phyloP scores from a whole-genome alignment of 2,888 invertebrate species.

The Gastrophysa polygoni region DNA sequence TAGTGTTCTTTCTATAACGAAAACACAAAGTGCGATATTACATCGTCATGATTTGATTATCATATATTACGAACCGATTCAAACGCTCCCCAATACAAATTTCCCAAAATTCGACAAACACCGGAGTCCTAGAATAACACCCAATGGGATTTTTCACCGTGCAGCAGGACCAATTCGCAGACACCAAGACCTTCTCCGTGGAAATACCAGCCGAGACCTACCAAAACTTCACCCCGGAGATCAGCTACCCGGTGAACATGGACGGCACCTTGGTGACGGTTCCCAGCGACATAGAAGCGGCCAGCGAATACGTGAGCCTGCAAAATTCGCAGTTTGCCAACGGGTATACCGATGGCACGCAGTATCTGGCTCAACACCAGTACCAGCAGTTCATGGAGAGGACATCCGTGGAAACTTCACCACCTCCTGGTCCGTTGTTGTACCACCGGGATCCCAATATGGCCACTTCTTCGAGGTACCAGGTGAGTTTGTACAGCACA shows the following conservation, averaged over 20 bases:
- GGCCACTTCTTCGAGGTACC: slow-evolving; percentile 63
- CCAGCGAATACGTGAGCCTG: slow-evolving; percentile 66
- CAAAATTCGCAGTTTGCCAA: slow-evolving; percentile 64
- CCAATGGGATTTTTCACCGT: too few species aligned
- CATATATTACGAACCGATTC: too few species aligned
- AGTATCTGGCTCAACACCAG: slow-evolving; percentile 48
- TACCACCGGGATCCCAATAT: slow-evolving; percentile 70
- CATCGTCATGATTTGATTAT: too few species aligned
- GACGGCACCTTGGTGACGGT: slow-evolving; percentile 31
- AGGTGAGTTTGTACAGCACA: too few species aligned
- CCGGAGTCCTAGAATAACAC: too few species aligned
- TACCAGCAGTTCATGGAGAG: slow-evolving; percentile 45
- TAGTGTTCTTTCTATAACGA: too few species aligned
- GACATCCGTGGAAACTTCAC: slow-evolving; percentile 58
- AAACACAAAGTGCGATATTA: too few species aligned
- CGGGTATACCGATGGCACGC: slow-evolving; percentile 45
- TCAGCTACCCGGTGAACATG: slow-evolving; percentile 31
- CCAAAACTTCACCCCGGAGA: slow-evolving; percentile 29
- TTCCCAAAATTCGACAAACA: too few species aligned
- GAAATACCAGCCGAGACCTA: slow-evolving; percentile 23
- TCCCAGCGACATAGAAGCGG: slow-evolving; percentile 44
- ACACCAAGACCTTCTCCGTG: slow-evolving; percentile 22
- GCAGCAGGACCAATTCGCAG: slow-evolving; percentile 24
- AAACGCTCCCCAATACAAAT: too few species aligned
- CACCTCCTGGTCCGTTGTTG: slow-evolving; percentile 63